Evolutionary conservation across 1,140 invertebrate genomes (phyloP).

Genomic region (Atta colombica): DNA sequence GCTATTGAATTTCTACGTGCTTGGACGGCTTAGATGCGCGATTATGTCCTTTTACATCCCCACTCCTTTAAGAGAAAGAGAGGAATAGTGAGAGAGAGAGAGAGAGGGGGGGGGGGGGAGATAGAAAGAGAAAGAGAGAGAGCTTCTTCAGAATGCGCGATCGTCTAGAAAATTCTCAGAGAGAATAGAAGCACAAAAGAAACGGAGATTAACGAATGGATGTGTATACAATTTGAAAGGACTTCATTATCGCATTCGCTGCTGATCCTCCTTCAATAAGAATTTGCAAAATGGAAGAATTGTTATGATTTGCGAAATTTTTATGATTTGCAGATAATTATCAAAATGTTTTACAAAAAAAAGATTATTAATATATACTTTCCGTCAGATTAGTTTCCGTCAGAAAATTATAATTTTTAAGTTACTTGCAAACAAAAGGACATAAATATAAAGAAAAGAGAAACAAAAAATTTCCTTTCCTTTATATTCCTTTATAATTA

Average conservation of each 20-base stretch:
- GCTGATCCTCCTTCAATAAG: background rate
- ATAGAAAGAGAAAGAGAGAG: background rate
- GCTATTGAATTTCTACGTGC: conserved; percentile 77
- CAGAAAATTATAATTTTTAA: background rate
- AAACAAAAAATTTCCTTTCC: too few species aligned
- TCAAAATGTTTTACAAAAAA: background rate
- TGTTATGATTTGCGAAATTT: background rate
- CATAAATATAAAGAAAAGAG: too few species aligned
- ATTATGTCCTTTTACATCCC: conserved; percentile 63
- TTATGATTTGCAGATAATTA: background rate
- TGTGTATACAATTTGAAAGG: background rate
- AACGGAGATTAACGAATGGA: conserved; percentile 23
- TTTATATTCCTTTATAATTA: too few species aligned
- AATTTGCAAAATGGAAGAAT: background rate
- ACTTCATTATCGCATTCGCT: background rate
- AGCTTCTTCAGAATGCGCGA: conserved; percentile 13
- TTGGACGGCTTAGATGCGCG: conserved; percentile 55
- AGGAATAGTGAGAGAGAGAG: background rate
- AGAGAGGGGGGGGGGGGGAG: background rate
- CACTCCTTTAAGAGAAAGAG: conserved; percentile 9
- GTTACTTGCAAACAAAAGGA: too few species aligned
- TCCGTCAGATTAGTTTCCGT: background rate
- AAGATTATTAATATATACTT: background rate
- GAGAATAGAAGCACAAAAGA: conserved; percentile 17
- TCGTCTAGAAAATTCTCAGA: conserved; percentile 38